Evolutionary conservation across 2,113 vertebrate genomes (phyloP).

Genomic region (Sceloporus tristichus): DNA sequence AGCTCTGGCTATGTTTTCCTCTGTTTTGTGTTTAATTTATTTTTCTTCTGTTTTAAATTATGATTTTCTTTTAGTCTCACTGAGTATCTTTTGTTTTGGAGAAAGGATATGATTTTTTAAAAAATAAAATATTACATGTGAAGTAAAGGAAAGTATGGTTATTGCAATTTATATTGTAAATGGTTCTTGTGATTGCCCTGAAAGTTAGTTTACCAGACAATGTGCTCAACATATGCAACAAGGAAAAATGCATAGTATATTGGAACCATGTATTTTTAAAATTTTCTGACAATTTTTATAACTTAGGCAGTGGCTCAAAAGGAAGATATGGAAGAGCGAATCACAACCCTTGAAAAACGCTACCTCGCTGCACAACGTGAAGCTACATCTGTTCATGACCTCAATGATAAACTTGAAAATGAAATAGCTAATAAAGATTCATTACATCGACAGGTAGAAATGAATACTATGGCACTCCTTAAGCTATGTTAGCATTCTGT

Average conservation of each 20-base stretch:
- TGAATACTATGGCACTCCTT: background rate
- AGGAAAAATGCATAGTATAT: background rate
- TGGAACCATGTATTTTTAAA: background rate
- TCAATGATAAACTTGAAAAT: slow-evolving; percentile 98
- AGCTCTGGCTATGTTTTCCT: background rate
- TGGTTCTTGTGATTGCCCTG: background rate
- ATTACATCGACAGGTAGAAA: slow-evolving; percentile 88
- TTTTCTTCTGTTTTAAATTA: background rate
- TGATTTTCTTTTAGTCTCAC: background rate
- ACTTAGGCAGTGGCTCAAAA: slow-evolving; percentile 94
- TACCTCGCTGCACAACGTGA: slow-evolving; percentile 97
- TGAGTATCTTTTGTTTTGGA: background rate
- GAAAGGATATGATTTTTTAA: background rate
- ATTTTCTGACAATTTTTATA: slow-evolving; percentile 8
- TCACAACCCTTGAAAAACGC: slow-evolving; percentile 98
- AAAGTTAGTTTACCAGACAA: background rate
- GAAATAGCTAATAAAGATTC: slow-evolving; percentile 98
- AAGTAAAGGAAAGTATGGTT: background rate
- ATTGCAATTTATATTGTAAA: background rate
- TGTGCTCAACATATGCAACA: background rate
- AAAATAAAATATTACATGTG: background rate
- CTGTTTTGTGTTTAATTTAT: background rate
- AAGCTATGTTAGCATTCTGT: background rate
- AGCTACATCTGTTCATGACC: slow-evolving; percentile 96
- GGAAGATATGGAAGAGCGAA: slow-evolving; percentile 98